A percentile compares a stretch with the other conserved stretches of the same genome.
Conservation (phyloP, 2,888 invertebrate species). For the Lithosia quadra region DNA sequence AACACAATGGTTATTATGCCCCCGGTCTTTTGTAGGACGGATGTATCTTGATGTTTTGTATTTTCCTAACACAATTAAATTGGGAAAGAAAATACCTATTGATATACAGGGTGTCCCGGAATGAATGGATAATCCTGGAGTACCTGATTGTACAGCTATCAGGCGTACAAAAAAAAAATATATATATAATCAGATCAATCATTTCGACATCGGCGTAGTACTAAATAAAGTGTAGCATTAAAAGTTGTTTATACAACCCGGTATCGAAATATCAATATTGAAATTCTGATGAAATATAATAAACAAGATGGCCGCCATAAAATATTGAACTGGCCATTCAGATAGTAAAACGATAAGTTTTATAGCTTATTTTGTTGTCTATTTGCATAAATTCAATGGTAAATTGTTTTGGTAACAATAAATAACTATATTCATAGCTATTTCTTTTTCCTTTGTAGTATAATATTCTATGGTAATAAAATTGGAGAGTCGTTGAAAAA, state of each 20-base stretch:
- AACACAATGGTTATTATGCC: too few relatives aligned
- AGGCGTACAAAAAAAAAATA: too few relatives aligned
- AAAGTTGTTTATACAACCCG: conserved; percentile 14
- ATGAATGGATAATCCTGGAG: too few relatives aligned
- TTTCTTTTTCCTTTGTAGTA: too few relatives aligned
- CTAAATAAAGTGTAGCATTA: conserved; percentile 5
- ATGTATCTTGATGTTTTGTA: neutral
- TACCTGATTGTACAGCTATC: too few relatives aligned
- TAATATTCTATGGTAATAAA: too few relatives aligned
- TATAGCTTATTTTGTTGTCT: conserved; percentile 8
- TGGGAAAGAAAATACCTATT: neutral
- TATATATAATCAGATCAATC: neutral
- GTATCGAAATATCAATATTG: conserved; percentile 23
- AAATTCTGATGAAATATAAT: conserved; percentile 28
- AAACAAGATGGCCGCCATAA: conserved; percentile 28
- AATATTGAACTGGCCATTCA: conserved; percentile 30
- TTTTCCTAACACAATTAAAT: neutral
- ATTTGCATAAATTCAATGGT: neutral
- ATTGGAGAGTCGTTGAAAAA: too few relatives aligned
- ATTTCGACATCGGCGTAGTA: neutral
- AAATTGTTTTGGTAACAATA: neutral
- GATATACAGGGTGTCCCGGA: too few relatives aligned
- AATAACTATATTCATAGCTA: neutral
- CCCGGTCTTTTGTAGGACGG: too few relatives aligned
- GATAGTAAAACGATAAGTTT: conserved; percentile 27